These are phyloP conservation scores for Acronicta psi DNA, from an alignment of 2,888 invertebrate species.

Conservation along the genomic window DNA sequence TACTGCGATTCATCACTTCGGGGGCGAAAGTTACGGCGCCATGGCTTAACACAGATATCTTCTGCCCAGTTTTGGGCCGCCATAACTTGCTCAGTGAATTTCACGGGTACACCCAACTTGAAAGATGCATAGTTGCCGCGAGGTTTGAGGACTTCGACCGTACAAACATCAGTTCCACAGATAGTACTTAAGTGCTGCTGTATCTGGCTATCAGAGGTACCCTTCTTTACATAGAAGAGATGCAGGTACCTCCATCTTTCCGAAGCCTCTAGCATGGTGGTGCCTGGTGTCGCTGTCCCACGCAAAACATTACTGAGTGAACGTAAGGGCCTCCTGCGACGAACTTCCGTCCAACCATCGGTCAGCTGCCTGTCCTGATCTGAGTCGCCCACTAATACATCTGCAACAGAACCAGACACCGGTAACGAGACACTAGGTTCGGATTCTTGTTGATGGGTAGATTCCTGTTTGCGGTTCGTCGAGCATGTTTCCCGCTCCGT, in stretches of 20 bases:
- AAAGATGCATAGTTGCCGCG: slow-evolving; percentile 5
- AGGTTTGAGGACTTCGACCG: slow-evolving; percentile 10
- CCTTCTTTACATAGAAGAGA: slow-evolving; percentile 12
- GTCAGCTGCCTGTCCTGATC: not conserved
- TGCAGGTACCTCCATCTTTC: slow-evolving; percentile 16
- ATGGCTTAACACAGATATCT: slow-evolving; percentile 9
- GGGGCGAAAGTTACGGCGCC: slow-evolving; percentile 6
- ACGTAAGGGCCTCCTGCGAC: not conserved
- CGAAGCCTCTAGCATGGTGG: slow-evolving; percentile 3
- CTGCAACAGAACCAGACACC: not conserved
- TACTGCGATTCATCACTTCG: not conserved
- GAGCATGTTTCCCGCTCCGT: no score
- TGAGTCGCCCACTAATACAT: no score
- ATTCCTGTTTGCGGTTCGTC: no score
- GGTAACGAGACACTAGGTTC: not conserved
- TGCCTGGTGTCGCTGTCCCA: slow-evolving; percentile 5
- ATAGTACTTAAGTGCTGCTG: slow-evolving; percentile 11
- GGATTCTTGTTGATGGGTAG: not conserved
- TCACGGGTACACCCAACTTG: slow-evolving; percentile 9
- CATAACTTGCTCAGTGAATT: not conserved
- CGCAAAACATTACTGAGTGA: slow-evolving; percentile 2
- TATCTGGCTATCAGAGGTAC: slow-evolving; percentile 1
- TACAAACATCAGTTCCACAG: slow-evolving; percentile 8
- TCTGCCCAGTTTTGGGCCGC: slow-evolving; percentile 8
- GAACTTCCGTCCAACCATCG: slow-evolving; percentile 8